A percentile compares a stretch with the other conserved stretches of the same genome.
phyloP scores from a whole-genome alignment of 1,140 invertebrate genomes.

The Dendroctonus ponderosae region DNA sequence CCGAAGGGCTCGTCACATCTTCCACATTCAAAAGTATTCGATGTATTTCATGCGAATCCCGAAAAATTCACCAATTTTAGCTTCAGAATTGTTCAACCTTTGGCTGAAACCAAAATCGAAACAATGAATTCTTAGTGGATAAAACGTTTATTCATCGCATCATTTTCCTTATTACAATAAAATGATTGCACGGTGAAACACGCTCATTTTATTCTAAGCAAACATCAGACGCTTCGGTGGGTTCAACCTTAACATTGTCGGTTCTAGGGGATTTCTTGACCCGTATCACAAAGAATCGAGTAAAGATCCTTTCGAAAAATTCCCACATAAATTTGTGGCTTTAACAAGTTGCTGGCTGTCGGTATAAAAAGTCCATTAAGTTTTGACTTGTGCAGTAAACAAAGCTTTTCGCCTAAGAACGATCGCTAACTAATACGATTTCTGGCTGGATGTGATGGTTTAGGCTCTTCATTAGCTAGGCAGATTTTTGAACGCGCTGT shows the following conservation, averaged over 20 bases:
- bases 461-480: too few species aligned
- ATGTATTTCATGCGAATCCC: too few species aligned
- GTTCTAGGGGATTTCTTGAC: constrained; percentile 10
- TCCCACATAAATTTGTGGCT: constrained; percentile 11
- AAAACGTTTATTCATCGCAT: too few species aligned
- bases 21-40: too few species aligned
- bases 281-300: constrained; percentile 11
- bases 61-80: too few species aligned
- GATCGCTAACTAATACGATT: background rate
- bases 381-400: too few species aligned
- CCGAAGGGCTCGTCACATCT: too few species aligned
- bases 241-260: constrained; percentile 17
- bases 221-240: constrained; percentile 18
- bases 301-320: constrained; percentile 11
- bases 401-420: background rate
- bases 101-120: too few species aligned
- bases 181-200: background rate
- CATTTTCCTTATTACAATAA: background rate
- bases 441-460: too few species aligned
- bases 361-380: constrained; percentile 6
- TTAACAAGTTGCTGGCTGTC: background rate
- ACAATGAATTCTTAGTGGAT: too few species aligned
- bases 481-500: too few species aligned
- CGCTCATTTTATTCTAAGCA: background rate
- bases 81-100: too few species aligned